Evolutionary conservation across 2,888 invertebrate genomes (phyloP), one percentile per base, ranked within the genome.

Genomic region (Drosophila eohydei): DNA sequence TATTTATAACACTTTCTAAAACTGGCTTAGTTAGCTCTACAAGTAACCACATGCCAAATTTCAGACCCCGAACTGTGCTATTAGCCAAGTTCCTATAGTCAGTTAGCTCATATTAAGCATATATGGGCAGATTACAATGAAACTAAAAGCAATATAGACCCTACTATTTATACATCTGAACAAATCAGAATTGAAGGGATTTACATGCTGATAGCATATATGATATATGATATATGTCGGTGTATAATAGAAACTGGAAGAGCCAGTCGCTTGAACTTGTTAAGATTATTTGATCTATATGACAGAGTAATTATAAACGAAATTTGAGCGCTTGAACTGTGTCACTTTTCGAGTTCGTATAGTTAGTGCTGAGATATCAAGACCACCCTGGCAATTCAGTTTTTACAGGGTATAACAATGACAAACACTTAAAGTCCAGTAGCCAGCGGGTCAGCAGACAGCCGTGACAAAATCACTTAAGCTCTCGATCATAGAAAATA

Each of bases 381-480:
- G 0, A 32, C 26, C 26, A 6, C 6, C 26, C 11, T 1, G 1
- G n/a, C 3, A n/a, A 2, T 5, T n/a, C 38, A 28, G 7, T 54
- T 5, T 5, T 5, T 36, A 52, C 12, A 60, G 52, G 58, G 57
- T 51, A 60, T 40, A 14, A 7, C 16, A 61, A 38, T 34, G 40
- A 57, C 12, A 62, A 40, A 54, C 40, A 54, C 40, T 38, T 40
- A 28, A 74, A 78, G 54, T 72, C 55, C 83, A 70, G 80, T 71
- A 79, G 80, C 79, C 67, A 80, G 38, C 44, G 46, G 57, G 11
- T 30, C 55, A 57, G 64, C 58, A 12, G 51, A 46, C 43, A 66
- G 50, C 57, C 66, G 66, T 66, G 52, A 58, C 44, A 58, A 68
- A 38, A 51, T 56, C 55, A 55, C 34, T 64, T 64, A 41, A 32